These are phyloP conservation scores for Cervus canadensis DNA, from an alignment of 2,113 vertebrate genomes.

Conservation along the genomic window DNA sequence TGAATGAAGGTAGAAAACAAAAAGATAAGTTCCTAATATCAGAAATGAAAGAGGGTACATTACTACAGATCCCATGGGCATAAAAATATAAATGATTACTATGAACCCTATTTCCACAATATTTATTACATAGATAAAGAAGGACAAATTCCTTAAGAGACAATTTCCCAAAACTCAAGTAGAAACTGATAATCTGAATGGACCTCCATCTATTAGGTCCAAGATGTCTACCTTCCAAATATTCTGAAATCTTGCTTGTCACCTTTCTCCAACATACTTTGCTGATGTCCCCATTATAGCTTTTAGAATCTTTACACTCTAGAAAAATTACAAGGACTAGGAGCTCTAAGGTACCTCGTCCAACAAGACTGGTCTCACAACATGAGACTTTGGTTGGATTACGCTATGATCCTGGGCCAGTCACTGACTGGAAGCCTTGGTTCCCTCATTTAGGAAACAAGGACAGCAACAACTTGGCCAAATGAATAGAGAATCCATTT, in stretches of 20 bases:
- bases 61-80: not conserved
- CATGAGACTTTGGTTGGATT: not conserved
- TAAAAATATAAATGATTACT: not conserved
- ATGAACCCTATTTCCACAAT: not conserved
- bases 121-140: not conserved
- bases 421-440: not conserved
- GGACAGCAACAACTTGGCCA: not conserved
- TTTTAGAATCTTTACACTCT: not conserved
- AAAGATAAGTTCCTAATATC: not conserved
- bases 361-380: not conserved
- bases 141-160: not conserved
- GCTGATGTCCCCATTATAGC: not conserved
- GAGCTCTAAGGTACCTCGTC: not conserved
- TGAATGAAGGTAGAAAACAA: not conserved
- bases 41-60: not conserved
- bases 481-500: not conserved
- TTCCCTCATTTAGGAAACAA: too few relatives aligned
- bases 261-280: not conserved
- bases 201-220: not conserved
- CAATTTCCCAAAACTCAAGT: not conserved
- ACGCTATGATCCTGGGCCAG: not conserved
- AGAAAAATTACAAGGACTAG: not conserved
- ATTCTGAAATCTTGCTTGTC: not conserved
- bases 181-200: not conserved
- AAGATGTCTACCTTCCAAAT: not conserved